These are phyloP conservation scores for Catostylus mosaicus DNA, from an alignment of 30 jellyfish, hydroid and myxozoan genomes.

Conservation along the genomic window DNA sequence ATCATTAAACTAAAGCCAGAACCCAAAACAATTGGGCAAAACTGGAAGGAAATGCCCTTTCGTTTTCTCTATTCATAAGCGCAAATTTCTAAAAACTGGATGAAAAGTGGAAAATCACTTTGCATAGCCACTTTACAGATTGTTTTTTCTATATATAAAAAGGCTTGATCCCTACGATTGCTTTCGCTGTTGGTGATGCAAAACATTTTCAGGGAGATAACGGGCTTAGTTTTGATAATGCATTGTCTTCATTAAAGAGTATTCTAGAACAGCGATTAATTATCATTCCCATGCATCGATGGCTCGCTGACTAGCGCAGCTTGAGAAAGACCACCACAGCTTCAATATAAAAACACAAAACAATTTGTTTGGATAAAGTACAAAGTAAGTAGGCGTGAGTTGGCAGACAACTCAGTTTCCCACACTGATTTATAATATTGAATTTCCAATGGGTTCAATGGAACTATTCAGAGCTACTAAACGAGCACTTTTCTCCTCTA, in stretches of 20 bases:
- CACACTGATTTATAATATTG: constrained; percentile 30
- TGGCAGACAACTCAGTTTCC: constrained; percentile 40
- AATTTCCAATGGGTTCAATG: neutral
- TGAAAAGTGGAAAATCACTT: neutral
- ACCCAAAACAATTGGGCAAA: neutral
- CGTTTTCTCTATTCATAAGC: neutral
- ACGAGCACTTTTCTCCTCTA: neutral
- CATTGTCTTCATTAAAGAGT: constrained; percentile 9
- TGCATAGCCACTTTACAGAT: neutral
- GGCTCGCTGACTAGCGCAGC: constrained; percentile 40
- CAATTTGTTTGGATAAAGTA: neutral
- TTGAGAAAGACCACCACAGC: constrained; percentile 30
- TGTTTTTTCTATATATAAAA: neutral
- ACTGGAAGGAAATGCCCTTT: neutral
- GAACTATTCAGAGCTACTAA: neutral
- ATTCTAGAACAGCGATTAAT: constrained; percentile 13
- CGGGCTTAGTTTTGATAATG: constrained; percentile 25
- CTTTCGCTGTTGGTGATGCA: constrained; percentile 14
- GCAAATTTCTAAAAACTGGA: neutral
- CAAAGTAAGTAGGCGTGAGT: constrained; percentile 21
- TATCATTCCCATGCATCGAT: neutral
- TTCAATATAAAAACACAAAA: neutral
- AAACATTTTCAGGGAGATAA: constrained; percentile 22
- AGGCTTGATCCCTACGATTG: neutral
- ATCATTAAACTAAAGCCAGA: neutral